These are phyloP conservation scores for Polymixis flavicincta DNA, from an alignment of 2,888 invertebrate genomes.

Conservation along the genomic window DNA sequence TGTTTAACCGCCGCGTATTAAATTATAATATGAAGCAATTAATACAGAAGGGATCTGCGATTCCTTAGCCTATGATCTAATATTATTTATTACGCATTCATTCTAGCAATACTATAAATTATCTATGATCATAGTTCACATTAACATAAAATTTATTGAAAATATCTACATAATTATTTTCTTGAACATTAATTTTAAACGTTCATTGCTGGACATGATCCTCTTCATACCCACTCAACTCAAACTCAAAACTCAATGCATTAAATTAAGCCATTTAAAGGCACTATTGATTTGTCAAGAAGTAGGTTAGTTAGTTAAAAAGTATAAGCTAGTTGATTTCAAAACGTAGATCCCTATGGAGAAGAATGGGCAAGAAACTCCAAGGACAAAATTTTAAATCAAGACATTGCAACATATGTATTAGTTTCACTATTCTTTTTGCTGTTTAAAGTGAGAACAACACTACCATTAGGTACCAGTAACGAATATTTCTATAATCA, in stretches of 20 bases:
- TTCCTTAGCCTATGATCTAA: conserved; percentile 45
- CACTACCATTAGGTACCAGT: neutral
- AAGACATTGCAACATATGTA: neutral
- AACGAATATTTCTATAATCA: neutral
- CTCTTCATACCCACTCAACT: neutral
- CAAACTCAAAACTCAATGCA: neutral
- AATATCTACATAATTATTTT: neutral
- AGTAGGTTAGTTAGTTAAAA: neutral
- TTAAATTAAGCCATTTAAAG: neutral
- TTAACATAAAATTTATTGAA: neutral
- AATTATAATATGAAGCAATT: conserved; percentile 35
- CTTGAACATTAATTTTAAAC: neutral
- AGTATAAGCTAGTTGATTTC: too few relatives aligned
- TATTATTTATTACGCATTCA: conserved; percentile 24
- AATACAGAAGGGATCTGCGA: conserved; percentile 33
- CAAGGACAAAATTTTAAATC: neutral
- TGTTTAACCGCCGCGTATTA: conserved; percentile 24
- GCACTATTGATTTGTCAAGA: neutral
- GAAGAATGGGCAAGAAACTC: neutral
- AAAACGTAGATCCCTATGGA: neutral
- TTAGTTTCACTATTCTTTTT: neutral
- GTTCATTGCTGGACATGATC: neutral
- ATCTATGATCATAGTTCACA: neutral
- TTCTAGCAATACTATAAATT: conserved; percentile 1
- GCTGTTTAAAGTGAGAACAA: neutral